These are phyloP conservation scores for Drosophila navojoa DNA, from an alignment of 1,140 invertebrate species.

Conservation along the genomic window DNA sequence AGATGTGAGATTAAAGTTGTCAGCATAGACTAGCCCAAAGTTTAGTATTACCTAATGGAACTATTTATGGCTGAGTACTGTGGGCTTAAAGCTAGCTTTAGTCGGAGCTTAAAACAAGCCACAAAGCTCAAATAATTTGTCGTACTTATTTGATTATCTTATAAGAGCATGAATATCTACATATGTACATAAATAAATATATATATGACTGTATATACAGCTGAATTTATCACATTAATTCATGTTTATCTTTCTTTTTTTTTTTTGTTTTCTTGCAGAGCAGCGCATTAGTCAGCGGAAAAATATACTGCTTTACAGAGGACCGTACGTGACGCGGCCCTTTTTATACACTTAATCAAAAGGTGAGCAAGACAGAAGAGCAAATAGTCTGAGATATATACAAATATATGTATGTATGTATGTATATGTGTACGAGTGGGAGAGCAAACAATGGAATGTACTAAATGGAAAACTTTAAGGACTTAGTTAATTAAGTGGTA, in stretches of 20 bases:
- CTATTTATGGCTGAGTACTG: not conserved
- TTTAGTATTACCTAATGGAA: too few relatives aligned
- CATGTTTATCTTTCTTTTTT: constrained; percentile 20
- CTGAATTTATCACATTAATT: constrained; percentile 36
- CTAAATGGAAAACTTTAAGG: not conserved
- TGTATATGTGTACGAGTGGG: constrained; percentile 3
- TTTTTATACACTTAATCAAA: constrained; percentile 40
- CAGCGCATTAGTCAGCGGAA: constrained; percentile 46
- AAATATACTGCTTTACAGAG: constrained; percentile 21
- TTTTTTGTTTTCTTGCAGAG: constrained; percentile 5
- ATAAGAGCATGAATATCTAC: not conserved
- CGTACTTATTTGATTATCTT: not conserved
- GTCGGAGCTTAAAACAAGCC: too few relatives aligned
- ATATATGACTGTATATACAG: not conserved
- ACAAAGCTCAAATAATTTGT: too few relatives aligned
- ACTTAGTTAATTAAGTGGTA: too few relatives aligned
- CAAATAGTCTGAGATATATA: constrained; percentile 2
- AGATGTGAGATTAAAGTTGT: constrained; percentile 4
- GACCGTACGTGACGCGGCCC: constrained; percentile 38
- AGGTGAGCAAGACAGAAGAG: constrained; percentile 30
- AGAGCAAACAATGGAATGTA: not conserved
- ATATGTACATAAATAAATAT: too few relatives aligned
- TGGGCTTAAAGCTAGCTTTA: too few relatives aligned
- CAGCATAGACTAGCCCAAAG: too few relatives aligned
- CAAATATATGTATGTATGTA: not conserved